phyloP scores from a whole-genome alignment of 2,113 vertebrate species.

The Apodemus speciosus region DNA sequence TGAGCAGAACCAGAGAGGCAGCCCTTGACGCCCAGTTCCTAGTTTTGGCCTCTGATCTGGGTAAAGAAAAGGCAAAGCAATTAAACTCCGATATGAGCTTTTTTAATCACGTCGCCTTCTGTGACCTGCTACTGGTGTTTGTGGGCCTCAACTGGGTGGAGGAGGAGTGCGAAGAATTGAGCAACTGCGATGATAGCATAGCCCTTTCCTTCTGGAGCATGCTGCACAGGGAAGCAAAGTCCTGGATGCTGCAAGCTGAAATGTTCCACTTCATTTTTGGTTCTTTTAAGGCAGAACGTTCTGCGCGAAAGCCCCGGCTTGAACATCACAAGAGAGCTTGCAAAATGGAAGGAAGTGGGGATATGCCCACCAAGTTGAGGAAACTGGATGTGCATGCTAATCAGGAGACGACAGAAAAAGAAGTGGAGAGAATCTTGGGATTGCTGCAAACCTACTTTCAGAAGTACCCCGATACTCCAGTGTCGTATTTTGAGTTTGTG shows the following conservation, averaged over 20 bases:
- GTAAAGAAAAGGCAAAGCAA: constrained; percentile 95
- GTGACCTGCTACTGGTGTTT: constrained; percentile 90
- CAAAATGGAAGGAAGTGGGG: constrained; percentile 88
- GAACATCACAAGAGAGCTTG: constrained; percentile 85
- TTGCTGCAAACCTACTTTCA: constrained; percentile 88
- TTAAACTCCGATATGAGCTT: constrained; percentile 88
- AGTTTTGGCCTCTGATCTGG: constrained; percentile 93
- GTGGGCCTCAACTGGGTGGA: constrained; percentile 95
- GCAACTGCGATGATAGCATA: constrained; percentile 80
- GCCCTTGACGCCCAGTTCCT: constrained; percentile 94
- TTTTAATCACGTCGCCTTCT: constrained; percentile 90
- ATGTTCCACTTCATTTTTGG: constrained; percentile 94
- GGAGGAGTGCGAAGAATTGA: constrained; percentile 69
- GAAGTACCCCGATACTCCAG: constrained; percentile 88
- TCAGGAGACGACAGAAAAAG: constrained; percentile 95
- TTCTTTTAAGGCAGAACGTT: constrained; percentile 89
- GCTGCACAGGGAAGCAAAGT: constrained; percentile 51
- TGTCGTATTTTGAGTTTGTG: constrained; percentile 96
- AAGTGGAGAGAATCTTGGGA: constrained; percentile 94
- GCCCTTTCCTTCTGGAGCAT: constrained; percentile 56
- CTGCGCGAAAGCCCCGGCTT: constrained; percentile 86
- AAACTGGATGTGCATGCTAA: constrained; percentile 90
- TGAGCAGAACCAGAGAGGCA: constrained; percentile 90
- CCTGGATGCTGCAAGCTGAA: constrained; percentile 80
- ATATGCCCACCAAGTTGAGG: constrained; percentile 92